A percentile compares a stretch with the other conserved stretches of the same genome.
phyloP scores from a whole-genome alignment of 2,888 invertebrate genomes.

The Melipona beecheii region DNA sequence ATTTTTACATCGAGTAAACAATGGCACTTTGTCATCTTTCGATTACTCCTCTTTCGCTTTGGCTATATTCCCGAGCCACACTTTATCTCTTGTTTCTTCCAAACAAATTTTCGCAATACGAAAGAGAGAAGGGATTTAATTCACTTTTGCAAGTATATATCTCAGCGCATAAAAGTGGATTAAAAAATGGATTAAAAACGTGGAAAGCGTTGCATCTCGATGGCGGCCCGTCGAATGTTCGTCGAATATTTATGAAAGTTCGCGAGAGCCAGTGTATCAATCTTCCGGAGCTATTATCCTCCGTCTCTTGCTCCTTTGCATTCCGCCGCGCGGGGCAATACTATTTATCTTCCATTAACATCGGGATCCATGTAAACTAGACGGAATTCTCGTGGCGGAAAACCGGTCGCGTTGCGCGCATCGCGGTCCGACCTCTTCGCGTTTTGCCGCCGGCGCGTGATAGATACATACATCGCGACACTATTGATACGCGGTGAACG shows the following conservation, averaged over 20 bases:
- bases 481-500: conserved; percentile 52
- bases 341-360: conserved; percentile 60
- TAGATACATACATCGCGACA: conserved; percentile 65
- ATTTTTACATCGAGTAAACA: too few species aligned
- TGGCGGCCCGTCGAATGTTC: conserved; percentile 14
- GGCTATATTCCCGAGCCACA: too few species aligned
- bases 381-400: conserved; percentile 59
- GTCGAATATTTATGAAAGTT: conserved; percentile 48
- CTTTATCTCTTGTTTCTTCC: too few species aligned
- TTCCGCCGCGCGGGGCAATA: conserved; percentile 35
- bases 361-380: conserved; percentile 53
- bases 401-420: conserved; percentile 36
- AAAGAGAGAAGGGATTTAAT: background rate
- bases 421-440: conserved; percentile 46
- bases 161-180: background rate
- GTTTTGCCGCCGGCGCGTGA: conserved; percentile 45
- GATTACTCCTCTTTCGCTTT: too few species aligned
- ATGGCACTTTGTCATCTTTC: too few species aligned
- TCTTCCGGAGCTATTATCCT: conserved; percentile 24
- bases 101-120: too few species aligned
- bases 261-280: conserved; percentile 40
- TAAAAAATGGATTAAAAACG: background rate
- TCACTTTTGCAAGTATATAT: background rate
- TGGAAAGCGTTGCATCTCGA: background rate
- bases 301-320: conserved; percentile 38